Evolutionary conservation across 2,113 vertebrate genomes (phyloP), one percentile per base, ranked within the genome.

Genomic region (Gymnarchus niloticus): DNA sequence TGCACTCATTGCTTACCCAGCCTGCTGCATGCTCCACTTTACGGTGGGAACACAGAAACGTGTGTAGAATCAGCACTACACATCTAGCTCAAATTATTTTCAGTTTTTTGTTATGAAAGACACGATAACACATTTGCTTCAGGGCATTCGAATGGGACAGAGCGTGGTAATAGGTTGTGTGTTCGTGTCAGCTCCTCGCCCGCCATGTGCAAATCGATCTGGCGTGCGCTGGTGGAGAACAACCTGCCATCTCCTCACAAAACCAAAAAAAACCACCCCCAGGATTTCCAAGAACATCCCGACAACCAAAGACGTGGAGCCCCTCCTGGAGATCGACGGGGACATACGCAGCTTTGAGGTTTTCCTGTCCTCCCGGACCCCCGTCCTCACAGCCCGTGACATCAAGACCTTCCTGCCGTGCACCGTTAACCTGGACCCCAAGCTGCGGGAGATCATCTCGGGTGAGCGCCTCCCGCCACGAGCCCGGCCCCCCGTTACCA

Each of bases 311-410:
- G 98, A 99, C 83, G 98, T 99, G 88, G 98, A 99, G 88, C 98
- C 98, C 1, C 93, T 99, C 46, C 94, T 99, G 90, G 98, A 99
- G 94, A 99, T 99, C n/a, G 98, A 99, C 87, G 96, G 94, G n/a
- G 98, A 99, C 56, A 93, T 96, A 1, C 93, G 98, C 9, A 97
- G 96, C 90, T 99, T 99, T 33, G 98, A 99, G 92, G 97, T 99
- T 6, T 99, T 99, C 89, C 90, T 99, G 46, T 98, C 98, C 6
- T 99, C 98, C 0, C 91, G 98, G 54, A 97, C 97, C 0, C 98
- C 98, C 0, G 94, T 98, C 89, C 97, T 99, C n/a, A 93, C 96
- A 0, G 92, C 96, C 41, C 93, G 97, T 25, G 98, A 99, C 92
- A 95, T 99, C 9, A 95, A 97, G 61, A 98, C 96, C 6, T 99